Percentiles rank a stretch among this genome's conserved stretches.
Conservation (phyloP, 2,113 vertebrate genomes). For the Oxyruncus cristatus region DNA sequence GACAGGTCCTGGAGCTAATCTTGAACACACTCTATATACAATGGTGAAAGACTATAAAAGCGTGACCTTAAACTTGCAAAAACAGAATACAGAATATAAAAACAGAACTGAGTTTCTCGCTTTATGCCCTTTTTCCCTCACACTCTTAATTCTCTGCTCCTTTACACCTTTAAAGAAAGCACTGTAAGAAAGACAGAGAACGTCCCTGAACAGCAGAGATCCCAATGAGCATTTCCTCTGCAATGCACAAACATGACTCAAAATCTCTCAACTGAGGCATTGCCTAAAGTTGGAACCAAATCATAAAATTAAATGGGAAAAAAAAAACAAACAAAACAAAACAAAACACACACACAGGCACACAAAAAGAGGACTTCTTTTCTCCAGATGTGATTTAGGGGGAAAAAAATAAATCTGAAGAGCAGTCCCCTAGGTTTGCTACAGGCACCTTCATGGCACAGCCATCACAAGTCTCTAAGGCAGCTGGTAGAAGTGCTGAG, state of each 20-base stretch:
- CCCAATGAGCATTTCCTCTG: background rate
- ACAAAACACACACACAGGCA: background rate
- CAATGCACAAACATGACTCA: background rate
- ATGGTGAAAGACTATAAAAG: background rate
- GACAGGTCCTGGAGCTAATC: background rate
- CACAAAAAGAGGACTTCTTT: background rate
- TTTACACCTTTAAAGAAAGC: background rate
- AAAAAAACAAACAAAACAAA: too few species aligned
- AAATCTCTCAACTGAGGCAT: background rate
- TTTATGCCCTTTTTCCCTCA: background rate
- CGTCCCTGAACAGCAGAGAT: background rate
- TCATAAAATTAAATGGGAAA: background rate
- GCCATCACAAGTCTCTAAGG: background rate
- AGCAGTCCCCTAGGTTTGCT: background rate
- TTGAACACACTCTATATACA: background rate
- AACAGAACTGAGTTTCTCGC: background rate
- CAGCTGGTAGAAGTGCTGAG: background rate
- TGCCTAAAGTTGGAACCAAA: background rate
- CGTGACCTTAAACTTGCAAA: background rate
- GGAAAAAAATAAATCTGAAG: background rate
- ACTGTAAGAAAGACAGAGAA: background rate
- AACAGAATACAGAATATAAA: background rate
- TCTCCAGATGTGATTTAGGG: background rate
- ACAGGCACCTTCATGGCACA: background rate
- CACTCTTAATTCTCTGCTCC: background rate